Conservation (phyloP, 37 sponge, comb jelly and placozoan genomes). For the Beroe ovata region DNA sequence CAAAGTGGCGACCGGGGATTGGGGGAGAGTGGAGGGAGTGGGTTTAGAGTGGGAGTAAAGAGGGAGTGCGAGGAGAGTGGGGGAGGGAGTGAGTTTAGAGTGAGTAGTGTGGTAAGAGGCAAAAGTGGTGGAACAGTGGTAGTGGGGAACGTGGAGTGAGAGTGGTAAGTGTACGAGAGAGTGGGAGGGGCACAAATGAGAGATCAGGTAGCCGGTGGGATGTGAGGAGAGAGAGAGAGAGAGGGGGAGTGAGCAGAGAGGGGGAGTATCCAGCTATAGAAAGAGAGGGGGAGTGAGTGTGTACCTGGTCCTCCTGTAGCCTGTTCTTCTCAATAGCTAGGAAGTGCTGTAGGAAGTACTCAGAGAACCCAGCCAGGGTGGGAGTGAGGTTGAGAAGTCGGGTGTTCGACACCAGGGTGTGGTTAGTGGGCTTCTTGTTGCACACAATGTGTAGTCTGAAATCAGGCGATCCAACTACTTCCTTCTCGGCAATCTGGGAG, state of each 20-base stretch:
- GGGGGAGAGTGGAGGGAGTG: constrained; percentile 7
- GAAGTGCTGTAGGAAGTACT: constrained; percentile 66
- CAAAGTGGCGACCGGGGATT: not conserved
- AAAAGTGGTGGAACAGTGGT: too few species aligned
- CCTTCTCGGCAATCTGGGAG: constrained; percentile 12
- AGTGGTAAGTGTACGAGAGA: not conserved
- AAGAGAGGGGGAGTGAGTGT: not conserved
- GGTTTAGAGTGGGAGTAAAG: constrained; percentile 16
- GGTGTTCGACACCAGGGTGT: constrained; percentile 29
- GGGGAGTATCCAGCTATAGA: not conserved
- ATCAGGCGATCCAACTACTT: constrained; percentile 1
- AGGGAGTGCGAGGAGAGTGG: not conserved
- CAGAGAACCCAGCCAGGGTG: constrained; percentile 28
- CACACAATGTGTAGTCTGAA: constrained; percentile 54
- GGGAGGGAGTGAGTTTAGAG: not conserved
- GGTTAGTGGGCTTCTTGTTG: constrained; percentile 42
- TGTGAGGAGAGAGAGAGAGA: not conserved
- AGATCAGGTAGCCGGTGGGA: not conserved
- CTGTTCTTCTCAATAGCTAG: constrained; percentile 55
- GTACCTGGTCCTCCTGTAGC: constrained; percentile 63
- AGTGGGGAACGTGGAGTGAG: not conserved
- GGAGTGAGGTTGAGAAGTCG: constrained; percentile 62
- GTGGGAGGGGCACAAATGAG: too few species aligned
- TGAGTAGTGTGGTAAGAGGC: too few species aligned
- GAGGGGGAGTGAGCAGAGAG: not conserved